Evolutionary conservation across 2,888 invertebrate species (phyloP), one percentile per base, ranked within the genome.

Genomic region (Drosophila antonietae): DNA sequence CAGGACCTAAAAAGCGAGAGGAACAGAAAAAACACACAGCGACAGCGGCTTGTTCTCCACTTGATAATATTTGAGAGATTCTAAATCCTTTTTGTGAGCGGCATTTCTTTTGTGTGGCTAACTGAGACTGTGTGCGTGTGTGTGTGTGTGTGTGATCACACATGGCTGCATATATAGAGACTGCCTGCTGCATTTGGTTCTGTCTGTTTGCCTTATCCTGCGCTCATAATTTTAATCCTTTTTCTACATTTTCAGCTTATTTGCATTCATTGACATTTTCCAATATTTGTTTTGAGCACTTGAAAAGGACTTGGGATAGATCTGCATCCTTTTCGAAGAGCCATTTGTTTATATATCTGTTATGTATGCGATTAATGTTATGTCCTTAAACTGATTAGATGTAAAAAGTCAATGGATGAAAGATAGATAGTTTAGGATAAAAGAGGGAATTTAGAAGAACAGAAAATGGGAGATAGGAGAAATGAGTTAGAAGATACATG

Each of bases 31-130:
- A 8, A 52, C 20, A 14, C 20, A 39, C 49, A 49, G 18, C 8
- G 33, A 7, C 47, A 31, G 12, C 41, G 47, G 69, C 57, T 68
- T 68, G 73, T 78, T 71, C 80, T 68, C 53, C 84, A 87, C 90
- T 87, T 87, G 88, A 89, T 90, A 62, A 84, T 80, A 80, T 87
- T 87, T 89, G 88, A 89, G 85, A 90, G 88, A 87, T 81, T 90
- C 81, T 70, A 86, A 84, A 90, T 87, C 87, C 89, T 77, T 85
- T 84, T 87, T 49, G 59, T 66, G 71, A 52, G 37, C 65, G 76
- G 52, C 68, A 41, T 70, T 74, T 71, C 75, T 74, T 88, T 88
- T 86, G 78, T 75, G 80, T 72, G 67, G 67, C 75, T 65, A 64
- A 59, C 70, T 59, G 28, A 18, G 7, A 10, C 12, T 49, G 59